Base-by-base conservation (phyloP, 1,140 invertebrate genomes). In the Leptinotarsa texana region DNA sequence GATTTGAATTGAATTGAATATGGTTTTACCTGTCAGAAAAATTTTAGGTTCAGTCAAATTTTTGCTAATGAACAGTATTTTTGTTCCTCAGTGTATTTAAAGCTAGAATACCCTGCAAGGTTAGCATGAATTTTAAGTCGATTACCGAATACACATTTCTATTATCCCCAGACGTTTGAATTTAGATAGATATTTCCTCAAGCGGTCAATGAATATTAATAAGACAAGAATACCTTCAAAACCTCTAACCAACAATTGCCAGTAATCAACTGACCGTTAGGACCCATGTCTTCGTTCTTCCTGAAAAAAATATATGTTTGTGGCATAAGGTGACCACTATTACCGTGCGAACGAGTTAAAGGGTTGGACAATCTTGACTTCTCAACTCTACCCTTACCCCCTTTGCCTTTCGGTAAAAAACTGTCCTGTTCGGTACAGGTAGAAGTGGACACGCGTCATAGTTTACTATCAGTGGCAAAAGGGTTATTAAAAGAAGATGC, bases 401-500 rank as follows among this genome's bases (percentile, higher is more conserved):
- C 15, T 65, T 65, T 15, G 27, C n/a, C 15, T 33, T 22, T n/a
- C 61, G 17, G 6, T 62, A 63, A 63, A 63, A 63, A 63, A 63
- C 18, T 67, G 15, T 67, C 65, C 65, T 67, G 24, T 67, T 33
- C 27, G 22, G 21, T 27, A 24, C 65, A 67, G 65, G 65, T 67
- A 67, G 65, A 27, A 17, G n/a, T 24, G 65, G 65, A 67, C 65
- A 67, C 65, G 65, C 24, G 65, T 42, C 24, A 24, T 33, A 67
- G 65, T 33, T 67, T 67, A 67, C 18, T 67, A 42, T 42, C 24
- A n/a, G 18, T 22, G 17, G n/a, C 42, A 27, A 49, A 13, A 63
- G 72, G 72, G 70, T 63, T 68, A 75, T 79, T 79, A 79, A 79
- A 79, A 75, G 78, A 79, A 77, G 78, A 79, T 79, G 73, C 78